Evolutionary conservation across 2,797 vertebrate genomes (phyloP).

Genomic region (Myotis pilosus): DNA sequence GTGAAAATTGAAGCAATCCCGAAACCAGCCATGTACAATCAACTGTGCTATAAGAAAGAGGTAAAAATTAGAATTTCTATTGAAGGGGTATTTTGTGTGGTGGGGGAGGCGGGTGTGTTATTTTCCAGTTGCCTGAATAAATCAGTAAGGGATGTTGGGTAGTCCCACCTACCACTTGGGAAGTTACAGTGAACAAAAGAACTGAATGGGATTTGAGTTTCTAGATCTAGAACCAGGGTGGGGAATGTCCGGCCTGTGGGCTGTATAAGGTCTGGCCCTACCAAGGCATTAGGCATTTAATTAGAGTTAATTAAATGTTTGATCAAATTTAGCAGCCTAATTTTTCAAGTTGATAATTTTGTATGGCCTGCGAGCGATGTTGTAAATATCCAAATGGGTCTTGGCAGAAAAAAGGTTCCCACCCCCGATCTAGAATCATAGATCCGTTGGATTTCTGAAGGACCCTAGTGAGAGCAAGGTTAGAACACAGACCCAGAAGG

Average conservation of each 20-base stretch:
- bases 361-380: no score
- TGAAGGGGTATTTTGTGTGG: neutral
- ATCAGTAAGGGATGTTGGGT: neutral
- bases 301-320: no score
- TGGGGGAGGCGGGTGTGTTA: neutral
- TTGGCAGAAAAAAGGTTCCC: no score
- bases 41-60: conserved; percentile 98
- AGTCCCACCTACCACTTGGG: neutral
- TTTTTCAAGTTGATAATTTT: no score
- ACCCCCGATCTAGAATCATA: neutral
- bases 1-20: conserved; percentile 96
- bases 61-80: conserved; percentile 81
- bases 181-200: neutral
- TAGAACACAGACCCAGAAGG: conserved; percentile 21
- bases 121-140: neutral
- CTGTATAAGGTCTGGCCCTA: no score
- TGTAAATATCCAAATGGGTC: no score
- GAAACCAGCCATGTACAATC: conserved; percentile 94
- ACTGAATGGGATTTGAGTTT: conserved; percentile 50
- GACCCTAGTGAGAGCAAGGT: neutral
- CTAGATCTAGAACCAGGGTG: neutral
- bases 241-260: no score
- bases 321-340: no score
- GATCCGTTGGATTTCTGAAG: conserved; percentile 39
- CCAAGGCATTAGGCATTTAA: no score